Percentiles rank a stretch among this genome's conserved stretches.
These are phyloP conservation scores for Ciconia maguari DNA, from an alignment of 2,113 vertebrate genomes.

Conservation along the genomic window DNA sequence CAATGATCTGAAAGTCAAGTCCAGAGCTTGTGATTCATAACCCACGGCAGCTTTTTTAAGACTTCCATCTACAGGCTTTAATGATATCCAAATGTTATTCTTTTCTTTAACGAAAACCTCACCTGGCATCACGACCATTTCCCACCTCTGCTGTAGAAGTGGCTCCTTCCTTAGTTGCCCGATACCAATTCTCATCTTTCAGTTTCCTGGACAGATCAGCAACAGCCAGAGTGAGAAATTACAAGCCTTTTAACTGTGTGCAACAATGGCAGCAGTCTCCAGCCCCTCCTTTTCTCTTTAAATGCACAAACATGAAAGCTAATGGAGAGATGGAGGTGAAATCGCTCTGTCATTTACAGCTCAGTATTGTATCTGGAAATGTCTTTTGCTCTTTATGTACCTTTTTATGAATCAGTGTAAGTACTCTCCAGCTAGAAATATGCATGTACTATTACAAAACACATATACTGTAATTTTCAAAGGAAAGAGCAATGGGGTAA, in stretches of 20 bases:
- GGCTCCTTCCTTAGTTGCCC: background rate
- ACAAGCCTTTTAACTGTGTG: background rate
- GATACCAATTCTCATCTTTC: background rate
- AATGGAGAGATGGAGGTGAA: background rate
- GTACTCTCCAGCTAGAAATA: background rate
- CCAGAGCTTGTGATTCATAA: background rate
- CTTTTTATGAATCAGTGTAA: background rate
- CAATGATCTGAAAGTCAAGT: background rate
- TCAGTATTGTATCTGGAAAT: background rate
- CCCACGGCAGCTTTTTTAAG: background rate
- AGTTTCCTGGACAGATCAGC: background rate
- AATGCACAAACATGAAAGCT: background rate
- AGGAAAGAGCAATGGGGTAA: background rate
- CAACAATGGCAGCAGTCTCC: background rate
- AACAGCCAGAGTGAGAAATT: background rate
- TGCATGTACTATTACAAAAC: background rate
- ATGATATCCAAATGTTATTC: background rate
- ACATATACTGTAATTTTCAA: background rate
- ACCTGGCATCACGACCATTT: background rate
- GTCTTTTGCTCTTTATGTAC: background rate
- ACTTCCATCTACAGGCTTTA: background rate
- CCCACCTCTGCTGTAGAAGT: background rate
- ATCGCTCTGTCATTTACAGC: background rate
- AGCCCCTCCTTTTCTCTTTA: background rate
- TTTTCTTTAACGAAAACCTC: background rate